Evolutionary conservation across 1,140 invertebrate species (phyloP).

Genomic region (Heliothis virescens): DNA sequence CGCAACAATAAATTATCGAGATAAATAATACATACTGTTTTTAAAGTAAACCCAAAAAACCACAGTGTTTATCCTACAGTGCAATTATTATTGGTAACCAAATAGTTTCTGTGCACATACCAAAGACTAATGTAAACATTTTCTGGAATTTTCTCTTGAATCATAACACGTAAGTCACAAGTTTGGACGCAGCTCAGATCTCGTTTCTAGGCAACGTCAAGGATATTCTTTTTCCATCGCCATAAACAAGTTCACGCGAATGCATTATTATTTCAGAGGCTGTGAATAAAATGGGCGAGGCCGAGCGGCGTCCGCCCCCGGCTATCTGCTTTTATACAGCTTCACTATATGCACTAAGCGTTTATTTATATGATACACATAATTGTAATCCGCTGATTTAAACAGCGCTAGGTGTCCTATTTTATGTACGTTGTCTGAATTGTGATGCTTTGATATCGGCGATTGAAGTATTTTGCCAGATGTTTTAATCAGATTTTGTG

Average conservation of each 20-base stretch:
- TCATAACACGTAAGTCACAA: slow-evolving; percentile 17
- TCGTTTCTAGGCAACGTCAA: slow-evolving; percentile 37
- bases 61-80: too few species aligned
- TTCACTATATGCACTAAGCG: not conserved
- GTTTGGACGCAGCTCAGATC: slow-evolving; percentile 12
- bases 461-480: too few species aligned
- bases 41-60: too few species aligned
- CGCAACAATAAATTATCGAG: too few species aligned
- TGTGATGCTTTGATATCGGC: not conserved
- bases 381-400: not conserved
- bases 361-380: slow-evolving; percentile 1
- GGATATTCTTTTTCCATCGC: slow-evolving; percentile 46
- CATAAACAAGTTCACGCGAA: slow-evolving; percentile 43
- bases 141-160: slow-evolving; percentile 34
- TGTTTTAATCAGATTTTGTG: too few species aligned
- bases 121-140: not conserved
- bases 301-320: slow-evolving; percentile 1
- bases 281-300: slow-evolving; percentile 36
- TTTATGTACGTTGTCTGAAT: not conserved
- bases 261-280: slow-evolving; percentile 47
- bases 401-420: too few species aligned
- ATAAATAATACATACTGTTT: too few species aligned
- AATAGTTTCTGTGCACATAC: not conserved
- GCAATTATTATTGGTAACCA: too few species aligned
- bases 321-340: not conserved